A percentile compares a stretch with the other conserved stretches of the same genome.
Conservation (phyloP, 2,888 invertebrate genomes). For the Drosophila nr. medialis region DNA sequence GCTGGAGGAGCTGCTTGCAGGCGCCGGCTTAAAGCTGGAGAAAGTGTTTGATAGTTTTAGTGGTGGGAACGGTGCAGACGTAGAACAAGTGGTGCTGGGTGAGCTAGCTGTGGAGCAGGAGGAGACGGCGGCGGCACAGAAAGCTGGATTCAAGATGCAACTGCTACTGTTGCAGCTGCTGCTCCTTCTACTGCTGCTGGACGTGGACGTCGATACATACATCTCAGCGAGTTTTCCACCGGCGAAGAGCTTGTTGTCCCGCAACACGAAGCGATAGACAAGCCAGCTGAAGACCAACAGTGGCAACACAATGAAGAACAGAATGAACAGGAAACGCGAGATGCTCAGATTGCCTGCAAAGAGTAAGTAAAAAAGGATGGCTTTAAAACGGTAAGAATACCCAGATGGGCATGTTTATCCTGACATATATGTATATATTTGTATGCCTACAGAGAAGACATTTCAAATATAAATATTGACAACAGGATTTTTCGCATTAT, state of each 20-base stretch:
- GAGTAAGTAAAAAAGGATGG: neutral
- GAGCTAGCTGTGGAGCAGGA: conserved; percentile 52
- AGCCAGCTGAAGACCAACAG: conserved; percentile 89
- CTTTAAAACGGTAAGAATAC: too few relatives aligned
- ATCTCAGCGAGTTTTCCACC: conserved; percentile 86
- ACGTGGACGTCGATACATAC: conserved; percentile 83
- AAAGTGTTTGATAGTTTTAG: conserved; percentile 61
- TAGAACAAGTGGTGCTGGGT: conserved; percentile 54
- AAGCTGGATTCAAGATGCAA: conserved; percentile 58
- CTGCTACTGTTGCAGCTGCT: conserved; percentile 74
- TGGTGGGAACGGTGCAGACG: conserved; percentile 51
- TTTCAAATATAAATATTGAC: neutral
- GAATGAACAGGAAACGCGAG: conserved; percentile 92
- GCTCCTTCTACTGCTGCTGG: conserved; percentile 76
- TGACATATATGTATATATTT: too few relatives aligned
- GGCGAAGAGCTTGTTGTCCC: conserved; percentile 85
- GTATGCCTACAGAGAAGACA: neutral
- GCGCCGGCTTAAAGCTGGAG: conserved; percentile 83
- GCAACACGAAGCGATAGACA: conserved; percentile 92
- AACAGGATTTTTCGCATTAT: neutral
- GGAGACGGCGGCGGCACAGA: conserved; percentile 58
- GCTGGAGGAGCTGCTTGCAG: conserved; percentile 20
- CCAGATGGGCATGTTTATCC: too few relatives aligned
- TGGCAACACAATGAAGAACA: conserved; percentile 95
- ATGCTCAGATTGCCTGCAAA: conserved; percentile 88